phyloP scores from a whole-genome alignment of 1,140 invertebrate genomes.

The Leptinotarsa undecemlineata region DNA sequence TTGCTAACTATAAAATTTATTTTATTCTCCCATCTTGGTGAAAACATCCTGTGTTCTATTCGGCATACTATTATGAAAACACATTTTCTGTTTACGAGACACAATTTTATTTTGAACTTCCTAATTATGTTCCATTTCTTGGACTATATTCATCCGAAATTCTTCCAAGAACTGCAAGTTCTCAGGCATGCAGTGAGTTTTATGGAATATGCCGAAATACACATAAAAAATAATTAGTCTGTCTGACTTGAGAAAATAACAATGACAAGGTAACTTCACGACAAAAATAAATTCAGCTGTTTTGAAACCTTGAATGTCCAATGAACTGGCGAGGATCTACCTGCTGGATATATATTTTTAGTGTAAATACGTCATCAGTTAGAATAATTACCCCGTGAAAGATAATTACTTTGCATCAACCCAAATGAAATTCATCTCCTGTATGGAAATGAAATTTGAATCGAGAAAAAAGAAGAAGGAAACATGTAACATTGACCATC shows the following conservation, averaged over 20 bases:
- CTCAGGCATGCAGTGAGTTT: background rate
- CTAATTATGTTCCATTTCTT: background rate
- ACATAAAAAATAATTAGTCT: conserved; percentile 2
- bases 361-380: background rate
- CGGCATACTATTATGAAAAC: too few species aligned
- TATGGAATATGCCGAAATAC: background rate
- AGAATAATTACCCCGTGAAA: too few species aligned
- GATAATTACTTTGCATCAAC: too few species aligned
- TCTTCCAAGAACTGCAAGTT: background rate
- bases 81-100: too few species aligned
- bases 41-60: too few species aligned
- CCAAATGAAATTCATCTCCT: too few species aligned
- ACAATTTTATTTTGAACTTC: too few species aligned
- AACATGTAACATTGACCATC: too few species aligned
- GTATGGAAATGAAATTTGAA: too few species aligned
- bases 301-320: conserved; percentile 5
- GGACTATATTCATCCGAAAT: background rate
- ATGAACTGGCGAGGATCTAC: background rate
- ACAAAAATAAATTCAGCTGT: background rate
- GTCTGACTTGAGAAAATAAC: background rate
- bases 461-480: too few species aligned
- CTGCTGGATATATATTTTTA: background rate
- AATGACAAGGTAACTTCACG: background rate
- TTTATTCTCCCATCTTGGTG: too few species aligned
- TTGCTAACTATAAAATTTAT: too few species aligned